Percentiles rank a stretch among this genome's conserved stretches.
These are phyloP conservation scores for Athene cunicularia DNA, from an alignment of 2,113 vertebrate genomes.

Conservation along the genomic window DNA sequence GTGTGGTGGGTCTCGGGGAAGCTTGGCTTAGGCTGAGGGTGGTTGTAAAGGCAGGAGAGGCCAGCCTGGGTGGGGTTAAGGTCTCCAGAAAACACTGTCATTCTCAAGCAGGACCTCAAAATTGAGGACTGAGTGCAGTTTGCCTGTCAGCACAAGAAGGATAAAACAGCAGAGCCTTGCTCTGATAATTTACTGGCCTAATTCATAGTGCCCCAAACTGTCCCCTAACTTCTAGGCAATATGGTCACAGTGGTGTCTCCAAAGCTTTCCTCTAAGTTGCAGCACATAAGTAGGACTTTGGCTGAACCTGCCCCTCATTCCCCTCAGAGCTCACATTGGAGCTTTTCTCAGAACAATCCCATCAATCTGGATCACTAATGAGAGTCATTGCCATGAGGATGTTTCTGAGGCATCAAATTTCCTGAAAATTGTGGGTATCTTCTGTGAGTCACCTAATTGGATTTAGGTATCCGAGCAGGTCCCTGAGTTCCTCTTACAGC, in stretches of 20 bases:
- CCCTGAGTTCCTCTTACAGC: not conserved
- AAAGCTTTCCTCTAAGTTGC: not conserved
- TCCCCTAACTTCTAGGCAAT: not conserved
- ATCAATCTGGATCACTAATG: not conserved
- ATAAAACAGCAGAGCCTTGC: not conserved
- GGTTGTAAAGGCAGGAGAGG: not conserved
- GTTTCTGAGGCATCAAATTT: not conserved
- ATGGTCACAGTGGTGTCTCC: not conserved
- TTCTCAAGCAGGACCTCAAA: not conserved
- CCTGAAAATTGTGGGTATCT: not conserved
- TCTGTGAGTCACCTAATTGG: not conserved
- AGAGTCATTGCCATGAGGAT: not conserved
- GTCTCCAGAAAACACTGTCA: not conserved
- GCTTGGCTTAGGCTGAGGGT: not conserved
- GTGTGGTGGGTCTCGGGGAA: not conserved
- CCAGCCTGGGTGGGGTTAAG: rapidly evolving
- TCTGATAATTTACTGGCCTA: not conserved
- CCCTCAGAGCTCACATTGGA: not conserved
- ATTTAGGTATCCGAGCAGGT: not conserved
- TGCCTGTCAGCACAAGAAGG: not conserved
- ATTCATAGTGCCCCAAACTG: not conserved
- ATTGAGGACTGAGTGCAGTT: not conserved
- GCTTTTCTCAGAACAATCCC: not conserved
- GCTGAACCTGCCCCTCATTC: not conserved
- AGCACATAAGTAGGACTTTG: not conserved